phyloP scores from a whole-genome alignment of 2,113 vertebrate genomes.

The Tympanuchus pallidicinctus region DNA sequence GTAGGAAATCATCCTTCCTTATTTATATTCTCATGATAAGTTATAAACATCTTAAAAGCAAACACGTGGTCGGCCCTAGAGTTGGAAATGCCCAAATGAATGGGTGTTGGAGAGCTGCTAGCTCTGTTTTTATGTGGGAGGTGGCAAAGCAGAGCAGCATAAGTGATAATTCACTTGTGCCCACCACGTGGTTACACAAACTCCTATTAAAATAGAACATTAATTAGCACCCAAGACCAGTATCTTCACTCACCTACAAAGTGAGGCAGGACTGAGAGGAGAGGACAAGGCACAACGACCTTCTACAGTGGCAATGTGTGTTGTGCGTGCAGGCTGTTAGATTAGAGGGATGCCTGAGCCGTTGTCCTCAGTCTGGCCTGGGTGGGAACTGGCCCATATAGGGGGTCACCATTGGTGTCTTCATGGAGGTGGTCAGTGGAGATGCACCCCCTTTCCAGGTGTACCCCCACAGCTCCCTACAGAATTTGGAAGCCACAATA shows the following conservation, averaged over 20 bases:
- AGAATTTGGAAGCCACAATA: neutral
- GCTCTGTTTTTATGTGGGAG: neutral
- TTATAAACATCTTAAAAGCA: neutral
- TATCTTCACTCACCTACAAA: neutral
- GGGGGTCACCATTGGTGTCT: neutral
- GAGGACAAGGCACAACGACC: neutral
- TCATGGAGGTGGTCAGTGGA: accelerated
- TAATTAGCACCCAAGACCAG: neutral
- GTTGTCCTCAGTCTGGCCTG: neutral
- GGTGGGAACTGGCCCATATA: neutral
- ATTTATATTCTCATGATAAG: neutral
- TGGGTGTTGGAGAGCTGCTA: neutral
- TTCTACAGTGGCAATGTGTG: neutral
- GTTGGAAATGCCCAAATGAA: neutral
- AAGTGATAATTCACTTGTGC: neutral
- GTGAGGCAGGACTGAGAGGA: neutral
- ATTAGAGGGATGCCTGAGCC: neutral
- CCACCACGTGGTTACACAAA: neutral
- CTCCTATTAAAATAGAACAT: neutral
- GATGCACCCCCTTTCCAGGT: neutral
- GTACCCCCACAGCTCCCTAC: neutral
- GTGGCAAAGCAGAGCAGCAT: neutral
- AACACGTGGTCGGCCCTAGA: neutral
- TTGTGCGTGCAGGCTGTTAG: neutral
- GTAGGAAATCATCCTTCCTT: neutral